These are phyloP conservation scores for Pagrus major DNA, from an alignment of 2,113 vertebrate species.

Conservation along the genomic window DNA sequence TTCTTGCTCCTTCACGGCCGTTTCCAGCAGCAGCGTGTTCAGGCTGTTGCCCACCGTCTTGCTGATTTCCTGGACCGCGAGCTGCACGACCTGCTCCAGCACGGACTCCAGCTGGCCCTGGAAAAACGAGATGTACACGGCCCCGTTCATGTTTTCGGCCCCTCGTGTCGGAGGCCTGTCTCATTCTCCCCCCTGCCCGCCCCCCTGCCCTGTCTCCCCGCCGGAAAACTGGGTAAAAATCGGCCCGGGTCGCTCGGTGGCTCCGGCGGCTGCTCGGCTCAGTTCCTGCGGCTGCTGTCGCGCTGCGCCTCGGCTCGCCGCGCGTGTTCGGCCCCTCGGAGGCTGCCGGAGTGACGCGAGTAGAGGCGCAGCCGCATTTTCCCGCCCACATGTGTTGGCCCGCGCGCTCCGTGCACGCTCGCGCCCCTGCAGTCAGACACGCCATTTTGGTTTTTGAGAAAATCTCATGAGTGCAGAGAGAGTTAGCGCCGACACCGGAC, in stretches of 20 bases:
- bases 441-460: slow-evolving; percentile 71
- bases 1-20: slow-evolving; percentile 83
- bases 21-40: slow-evolving; percentile 84
- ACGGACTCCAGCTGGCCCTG: slow-evolving; percentile 88
- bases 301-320: slow-evolving; percentile 17
- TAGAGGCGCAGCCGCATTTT: slow-evolving; percentile 63
- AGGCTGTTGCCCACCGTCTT: slow-evolving; percentile 82
- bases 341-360: slow-evolving; percentile 47
- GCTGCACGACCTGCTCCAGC: slow-evolving; percentile 86
- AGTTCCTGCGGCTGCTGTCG: background rate
- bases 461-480: slow-evolving; percentile 45
- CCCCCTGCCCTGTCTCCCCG: slow-evolving; percentile 21
- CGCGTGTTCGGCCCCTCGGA: slow-evolving; percentile 32
- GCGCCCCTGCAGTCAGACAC: slow-evolving; percentile 26
- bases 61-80: slow-evolving; percentile 86
- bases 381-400: slow-evolving; percentile 63
- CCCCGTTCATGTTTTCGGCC: slow-evolving; percentile 83
- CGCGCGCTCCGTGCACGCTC: slow-evolving; percentile 29
- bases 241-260: slow-evolving; percentile 4
- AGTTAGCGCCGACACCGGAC: too few species aligned
- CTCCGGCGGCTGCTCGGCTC: slow-evolving; percentile 11
- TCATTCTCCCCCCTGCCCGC: slow-evolving; percentile 74
- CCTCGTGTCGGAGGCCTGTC: slow-evolving; percentile 62
- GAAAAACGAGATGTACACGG: slow-evolving; percentile 87
- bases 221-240: slow-evolving; percentile 19